Percentiles rank a stretch among this genome's conserved stretches.
phyloP scores from a whole-genome alignment of 2,888 invertebrate genomes.

The Sipunculus nudus region DNA sequence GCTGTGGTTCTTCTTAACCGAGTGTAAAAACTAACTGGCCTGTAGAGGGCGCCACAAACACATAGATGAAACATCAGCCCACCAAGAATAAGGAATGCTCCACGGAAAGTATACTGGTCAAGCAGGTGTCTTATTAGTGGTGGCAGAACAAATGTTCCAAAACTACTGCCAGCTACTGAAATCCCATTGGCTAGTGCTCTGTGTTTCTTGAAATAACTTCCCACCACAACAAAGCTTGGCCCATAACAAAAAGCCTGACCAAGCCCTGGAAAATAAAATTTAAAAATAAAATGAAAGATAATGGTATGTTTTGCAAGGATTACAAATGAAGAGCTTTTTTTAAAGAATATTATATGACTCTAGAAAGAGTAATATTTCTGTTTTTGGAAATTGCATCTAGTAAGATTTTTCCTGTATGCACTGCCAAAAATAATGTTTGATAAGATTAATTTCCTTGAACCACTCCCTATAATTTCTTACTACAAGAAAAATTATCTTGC shows the following conservation, averaged over 20 bases:
- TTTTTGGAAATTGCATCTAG: no score
- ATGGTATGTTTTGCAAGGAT: no score
- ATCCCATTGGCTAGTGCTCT: constrained; percentile 48
- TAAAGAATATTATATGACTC: no score
- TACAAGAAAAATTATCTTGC: no score
- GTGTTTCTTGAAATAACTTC: constrained; percentile 44
- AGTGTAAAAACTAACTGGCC: constrained; percentile 20
- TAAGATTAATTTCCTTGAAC: no score
- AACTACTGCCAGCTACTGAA: constrained; percentile 45
- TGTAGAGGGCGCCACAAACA: constrained; percentile 25
- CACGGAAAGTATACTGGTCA: constrained; percentile 21
- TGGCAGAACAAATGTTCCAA: constrained; percentile 43
- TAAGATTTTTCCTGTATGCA: no score
- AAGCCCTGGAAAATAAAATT: constrained; percentile 39
- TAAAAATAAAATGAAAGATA: not conserved
- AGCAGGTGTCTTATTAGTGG: constrained; percentile 28
- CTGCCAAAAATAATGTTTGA: no score
- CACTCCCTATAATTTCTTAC: no score
- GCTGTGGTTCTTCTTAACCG: not conserved
- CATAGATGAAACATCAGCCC: constrained; percentile 30
- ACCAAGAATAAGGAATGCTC: constrained; percentile 26
- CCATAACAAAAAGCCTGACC: constrained; percentile 45
- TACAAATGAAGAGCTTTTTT: no score
- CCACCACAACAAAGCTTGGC: constrained; percentile 47
- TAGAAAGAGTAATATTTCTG: no score